Percentiles rank a stretch among this genome's conserved stretches.
These are phyloP conservation scores for Drosophila phalerata DNA, from an alignment of 2,888 invertebrate genomes.

Conservation along the genomic window DNA sequence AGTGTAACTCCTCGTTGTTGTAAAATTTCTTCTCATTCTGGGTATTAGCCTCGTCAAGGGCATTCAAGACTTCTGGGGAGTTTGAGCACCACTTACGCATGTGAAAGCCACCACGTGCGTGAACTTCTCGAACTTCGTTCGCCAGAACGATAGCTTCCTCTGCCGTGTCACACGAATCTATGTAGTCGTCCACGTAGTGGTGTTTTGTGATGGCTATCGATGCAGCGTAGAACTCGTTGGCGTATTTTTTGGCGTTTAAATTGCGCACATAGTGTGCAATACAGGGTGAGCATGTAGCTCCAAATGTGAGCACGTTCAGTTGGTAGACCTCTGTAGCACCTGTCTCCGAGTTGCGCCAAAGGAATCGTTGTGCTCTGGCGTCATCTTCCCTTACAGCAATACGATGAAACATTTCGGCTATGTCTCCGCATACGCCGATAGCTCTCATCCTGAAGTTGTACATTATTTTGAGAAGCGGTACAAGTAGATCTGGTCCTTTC, in stretches of 20 bases:
- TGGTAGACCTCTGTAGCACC: too few relatives aligned
- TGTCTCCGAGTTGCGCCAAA: too few relatives aligned
- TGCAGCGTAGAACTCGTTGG: not conserved
- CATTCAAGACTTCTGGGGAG: constrained; percentile 2
- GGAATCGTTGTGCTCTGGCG: too few relatives aligned
- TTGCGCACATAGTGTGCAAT: constrained; percentile 8
- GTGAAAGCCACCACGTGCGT: constrained; percentile 6
- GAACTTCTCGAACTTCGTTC: too few relatives aligned
- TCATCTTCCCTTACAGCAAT: too few relatives aligned
- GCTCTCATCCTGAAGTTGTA: constrained; percentile 79
- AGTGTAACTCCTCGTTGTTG: constrained; percentile 12
- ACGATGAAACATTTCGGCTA: constrained; percentile 45
- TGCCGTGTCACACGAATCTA: not conserved
- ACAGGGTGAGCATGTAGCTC: not conserved
- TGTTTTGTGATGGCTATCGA: constrained; percentile 1
- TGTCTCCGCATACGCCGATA: constrained; percentile 77
- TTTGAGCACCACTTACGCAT: constrained; percentile 32
- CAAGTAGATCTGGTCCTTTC: constrained; percentile 76
- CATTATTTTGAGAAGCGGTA: constrained; percentile 76
- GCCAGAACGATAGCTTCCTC: not conserved
- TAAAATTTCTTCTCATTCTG: not conserved
- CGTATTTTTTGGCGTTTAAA: not conserved
- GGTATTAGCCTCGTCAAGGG: not conserved
- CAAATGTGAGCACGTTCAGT: not conserved
- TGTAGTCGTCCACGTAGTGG: constrained; percentile 17